Percentiles rank a stretch among this genome's conserved stretches.
These are phyloP conservation scores for Alectura lathami DNA, from an alignment of 2,113 vertebrate genomes.

Conservation along the genomic window DNA sequence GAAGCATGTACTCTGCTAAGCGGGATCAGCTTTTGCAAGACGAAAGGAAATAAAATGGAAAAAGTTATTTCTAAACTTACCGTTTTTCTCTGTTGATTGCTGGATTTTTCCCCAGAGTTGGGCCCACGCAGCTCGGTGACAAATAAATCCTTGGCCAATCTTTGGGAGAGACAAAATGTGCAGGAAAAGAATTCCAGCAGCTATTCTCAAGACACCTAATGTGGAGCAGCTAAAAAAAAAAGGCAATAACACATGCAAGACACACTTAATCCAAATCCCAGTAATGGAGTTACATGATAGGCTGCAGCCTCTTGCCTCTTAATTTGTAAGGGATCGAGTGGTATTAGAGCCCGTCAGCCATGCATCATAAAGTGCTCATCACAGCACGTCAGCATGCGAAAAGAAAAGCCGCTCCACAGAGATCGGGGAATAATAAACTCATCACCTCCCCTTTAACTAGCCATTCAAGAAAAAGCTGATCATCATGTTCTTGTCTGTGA, in stretches of 20 bases:
- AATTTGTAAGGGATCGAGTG: slow-evolving; percentile 62
- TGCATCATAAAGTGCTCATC: slow-evolving; percentile 29
- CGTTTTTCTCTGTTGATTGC: background rate
- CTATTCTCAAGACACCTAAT: background rate
- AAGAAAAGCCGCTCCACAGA: background rate
- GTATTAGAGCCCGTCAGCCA: slow-evolving; percentile 33
- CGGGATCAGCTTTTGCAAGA: background rate
- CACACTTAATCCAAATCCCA: slow-evolving; percentile 65
- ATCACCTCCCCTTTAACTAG: background rate
- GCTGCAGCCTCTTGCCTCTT: slow-evolving; percentile 27
- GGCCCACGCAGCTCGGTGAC: background rate
- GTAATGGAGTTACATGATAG: slow-evolving; percentile 45
- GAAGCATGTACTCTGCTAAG: background rate
- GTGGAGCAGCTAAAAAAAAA: slow-evolving; percentile 4
- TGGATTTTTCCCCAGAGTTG: background rate
- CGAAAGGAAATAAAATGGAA: background rate
- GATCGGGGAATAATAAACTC: slow-evolving; percentile 23
- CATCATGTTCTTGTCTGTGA: background rate
- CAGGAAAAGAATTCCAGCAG: background rate
- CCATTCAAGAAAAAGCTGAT: background rate
- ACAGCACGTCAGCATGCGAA: background rate
- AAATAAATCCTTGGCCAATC: background rate
- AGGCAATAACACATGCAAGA: slow-evolving; percentile 21
- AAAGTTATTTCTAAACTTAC: background rate
- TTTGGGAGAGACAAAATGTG: background rate